These are phyloP conservation scores for Prolemur simus DNA, from an alignment of 2,113 vertebrate genomes.

Conservation along the genomic window DNA sequence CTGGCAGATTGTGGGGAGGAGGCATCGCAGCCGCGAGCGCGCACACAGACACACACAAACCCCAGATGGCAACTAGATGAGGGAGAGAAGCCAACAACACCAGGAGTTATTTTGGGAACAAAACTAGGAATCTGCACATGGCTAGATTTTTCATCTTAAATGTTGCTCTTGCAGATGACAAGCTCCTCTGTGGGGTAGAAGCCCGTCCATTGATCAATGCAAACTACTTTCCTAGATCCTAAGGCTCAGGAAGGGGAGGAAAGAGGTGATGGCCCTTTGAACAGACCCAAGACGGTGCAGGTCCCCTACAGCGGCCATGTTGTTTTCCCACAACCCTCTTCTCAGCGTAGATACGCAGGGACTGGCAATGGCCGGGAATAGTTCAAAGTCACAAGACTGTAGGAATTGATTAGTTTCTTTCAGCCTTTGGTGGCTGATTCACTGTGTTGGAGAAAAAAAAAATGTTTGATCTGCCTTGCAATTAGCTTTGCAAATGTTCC, in stretches of 20 bases:
- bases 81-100: conserved; percentile 66
- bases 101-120: conserved; percentile 77
- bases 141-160: conserved; percentile 57
- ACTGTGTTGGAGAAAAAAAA: not conserved
- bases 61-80: conserved; percentile 74
- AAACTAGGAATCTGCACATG: conserved; percentile 68
- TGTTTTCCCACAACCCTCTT: not conserved
- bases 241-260: not conserved
- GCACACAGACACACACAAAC: conserved; percentile 62
- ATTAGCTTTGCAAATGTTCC: not conserved
- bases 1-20: conserved; percentile 76
- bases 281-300: not conserved
- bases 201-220: conserved; percentile 36
- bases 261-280: not conserved
- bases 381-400: too few relatives aligned
- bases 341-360: not conserved
- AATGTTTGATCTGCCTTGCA: not conserved
- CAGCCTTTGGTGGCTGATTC: not conserved
- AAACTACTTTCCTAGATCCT: not conserved
- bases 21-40: not conserved
- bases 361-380: not conserved
- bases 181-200: not conserved
- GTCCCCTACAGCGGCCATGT: not conserved
- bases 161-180: conserved; percentile 52
- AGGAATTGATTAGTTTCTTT: not conserved